These are phyloP conservation scores for Bradypus variegatus DNA, from an alignment of 2,797 vertebrate species.

Conservation along the genomic window DNA sequence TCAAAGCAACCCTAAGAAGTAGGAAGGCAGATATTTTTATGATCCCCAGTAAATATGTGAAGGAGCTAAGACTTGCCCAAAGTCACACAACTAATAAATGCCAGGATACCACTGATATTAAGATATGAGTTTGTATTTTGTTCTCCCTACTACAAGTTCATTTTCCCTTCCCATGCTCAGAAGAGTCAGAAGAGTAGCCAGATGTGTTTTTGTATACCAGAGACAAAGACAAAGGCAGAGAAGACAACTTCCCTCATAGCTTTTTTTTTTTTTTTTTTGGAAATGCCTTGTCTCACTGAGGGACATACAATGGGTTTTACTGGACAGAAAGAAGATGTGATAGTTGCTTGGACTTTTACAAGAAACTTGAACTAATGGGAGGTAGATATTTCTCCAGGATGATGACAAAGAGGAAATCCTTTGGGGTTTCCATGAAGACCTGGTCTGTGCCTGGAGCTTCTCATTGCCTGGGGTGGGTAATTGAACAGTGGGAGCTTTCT, in stretches of 20 bases:
- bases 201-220: background rate
- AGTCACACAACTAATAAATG: background rate
- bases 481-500: background rate
- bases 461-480: background rate
- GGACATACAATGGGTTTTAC: background rate
- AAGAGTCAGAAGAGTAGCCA: background rate
- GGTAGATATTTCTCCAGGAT: background rate
- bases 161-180: background rate
- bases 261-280: background rate
- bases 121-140: background rate
- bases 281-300: slow-evolving; percentile 5
- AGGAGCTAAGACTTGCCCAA: background rate
- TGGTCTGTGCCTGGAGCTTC: background rate
- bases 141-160: background rate
- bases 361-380: background rate
- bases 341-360: background rate
- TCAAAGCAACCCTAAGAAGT: background rate
- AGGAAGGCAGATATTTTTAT: background rate
- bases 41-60: background rate
- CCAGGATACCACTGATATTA: background rate
- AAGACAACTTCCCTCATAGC: background rate
- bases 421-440: background rate
- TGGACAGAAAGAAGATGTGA: background rate
- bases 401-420: background rate
- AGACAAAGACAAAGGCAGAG: background rate